Evolutionary conservation across 37 sponge, comb jelly and placozoan species (phyloP), one percentile per base, ranked within the genome.

Genomic region (Spongilla lacustris): DNA sequence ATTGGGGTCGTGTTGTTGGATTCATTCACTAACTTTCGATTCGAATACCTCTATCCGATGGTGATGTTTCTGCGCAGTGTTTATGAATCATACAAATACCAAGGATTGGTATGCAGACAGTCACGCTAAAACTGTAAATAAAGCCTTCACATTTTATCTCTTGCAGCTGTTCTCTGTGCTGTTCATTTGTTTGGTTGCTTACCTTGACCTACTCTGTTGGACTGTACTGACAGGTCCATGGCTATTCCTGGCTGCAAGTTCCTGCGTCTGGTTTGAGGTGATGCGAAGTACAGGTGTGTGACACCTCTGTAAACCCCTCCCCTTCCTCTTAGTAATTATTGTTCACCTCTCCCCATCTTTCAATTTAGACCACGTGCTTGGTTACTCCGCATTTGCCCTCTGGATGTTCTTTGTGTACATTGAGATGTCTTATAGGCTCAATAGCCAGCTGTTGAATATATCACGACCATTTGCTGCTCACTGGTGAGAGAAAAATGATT

Each of bases 401-500:
- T 86, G 86, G 68, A 75, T 84, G 80, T 67, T 90, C 27, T 90
- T 90, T 73, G 69, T 84, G 19, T 90, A 90, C 67, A 58, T 90
- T 21, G 90, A 90, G 67, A 81, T 90, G 4, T 81, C 90, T 0
- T 68, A 84, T 27, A 72, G 81, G 24, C 73, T 90, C 2, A 30
- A 50, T 12, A 66, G 28, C 19, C 71, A 76, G 23, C 70, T 90
- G 29, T 48, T 90, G 36, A 84, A 74, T 46, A 33, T 90, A 12
- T 80, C 85, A 35, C 74, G 90, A 72, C 90, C 90, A 8, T 90
- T 90, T 90, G 90, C 85, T 35, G 90, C 90, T 33, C 90, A 90
- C 50, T 90, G 90, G 90, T 90, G 46, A 84, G 85, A 10, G 6
- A 4, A 24, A n/a, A 4, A 10, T 46, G 46, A 10, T 46, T 46